Evolutionary conservation across 1,140 invertebrate species (phyloP), one percentile per base, ranked within the genome.

Genomic region (Cherax quadricarinatus): DNA sequence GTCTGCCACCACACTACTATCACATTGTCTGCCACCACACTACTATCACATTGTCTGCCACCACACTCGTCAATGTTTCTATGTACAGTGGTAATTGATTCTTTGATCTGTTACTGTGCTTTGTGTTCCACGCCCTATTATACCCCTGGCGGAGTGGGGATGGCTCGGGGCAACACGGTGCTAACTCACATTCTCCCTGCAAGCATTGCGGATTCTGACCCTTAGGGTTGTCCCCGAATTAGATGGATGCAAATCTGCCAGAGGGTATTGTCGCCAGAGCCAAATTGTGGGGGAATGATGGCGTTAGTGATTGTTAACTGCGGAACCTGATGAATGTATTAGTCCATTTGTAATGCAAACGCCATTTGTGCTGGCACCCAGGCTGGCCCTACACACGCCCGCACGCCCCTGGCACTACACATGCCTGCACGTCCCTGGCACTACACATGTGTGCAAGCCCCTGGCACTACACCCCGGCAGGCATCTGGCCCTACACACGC

Each of bases 61-160:
- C 83, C 18, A 7, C 66, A 48, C 18, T 30, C 30, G 30, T 41
- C 24, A 51, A 82, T 24, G 24, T 53, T 51, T 78, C 85, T 73
- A 87, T 87, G 85, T 87, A 87, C 85, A 78, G 21, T 78, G 85
- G 70, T 87, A 87, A 87, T 87, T 78, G 85, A 87, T 87, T 87
- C 85, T 87, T 87, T 87, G 85, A 87, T 87, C 85, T 73, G 48
- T 18, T 73, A 30, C 49, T 53, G 21, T 57, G 49, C 85, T 73
- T 66, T 73, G 60, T 73, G 30, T 73, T 30, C 41, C 24, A 60
- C 48, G 1, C 84, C 84, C n/a, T 79, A 66, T 89, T 48, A 49
- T 80, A 48, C 4, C 53, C 73, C 60, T 30, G 70, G n/a, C 66
- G 14, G 5, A 41, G 30, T 41, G 30, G 30, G 30, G 30, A 41